phyloP scores from a whole-genome alignment of 2,888 invertebrate genomes.

The Caenorhabditis sp. region DNA sequence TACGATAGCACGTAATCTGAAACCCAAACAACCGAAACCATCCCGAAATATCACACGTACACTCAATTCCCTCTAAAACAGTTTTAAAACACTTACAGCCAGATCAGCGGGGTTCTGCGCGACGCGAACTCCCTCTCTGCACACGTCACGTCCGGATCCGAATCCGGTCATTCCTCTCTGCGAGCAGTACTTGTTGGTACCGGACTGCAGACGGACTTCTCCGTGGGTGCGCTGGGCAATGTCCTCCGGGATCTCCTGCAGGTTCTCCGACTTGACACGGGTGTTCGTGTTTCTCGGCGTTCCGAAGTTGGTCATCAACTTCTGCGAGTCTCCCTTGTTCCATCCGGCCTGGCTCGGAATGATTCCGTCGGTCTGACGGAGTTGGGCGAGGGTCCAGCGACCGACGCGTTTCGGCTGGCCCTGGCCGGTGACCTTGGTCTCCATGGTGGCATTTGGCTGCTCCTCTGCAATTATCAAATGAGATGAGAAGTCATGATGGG shows the following conservation, averaged over 20 bases:
- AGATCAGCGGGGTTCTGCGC: conserved; percentile 79
- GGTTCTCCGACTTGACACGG: conserved; percentile 79
- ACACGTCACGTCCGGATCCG: conserved; percentile 83
- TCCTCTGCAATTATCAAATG: conserved; percentile 64
- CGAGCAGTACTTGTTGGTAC: conserved; percentile 80
- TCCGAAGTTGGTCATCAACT: conserved; percentile 83
- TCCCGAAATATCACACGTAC: too few species aligned
- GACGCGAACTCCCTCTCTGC: conserved; percentile 81
- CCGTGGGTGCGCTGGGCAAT: conserved; percentile 79
- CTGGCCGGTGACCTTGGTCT: conserved; percentile 82
- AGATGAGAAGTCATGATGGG: too few species aligned
- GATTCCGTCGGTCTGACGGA: conserved; percentile 83
- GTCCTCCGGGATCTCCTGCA: conserved; percentile 82
- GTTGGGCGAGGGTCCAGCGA: conserved; percentile 83
- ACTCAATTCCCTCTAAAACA: too few species aligned
- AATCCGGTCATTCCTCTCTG: conserved; percentile 81
- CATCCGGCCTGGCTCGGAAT: conserved; percentile 83
- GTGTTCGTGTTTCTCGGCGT: conserved; percentile 83
- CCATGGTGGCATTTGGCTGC: conserved; percentile 83
- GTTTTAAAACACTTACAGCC: conserved; percentile 76
- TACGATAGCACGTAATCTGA: too few species aligned
- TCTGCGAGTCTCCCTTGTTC: conserved; percentile 84
- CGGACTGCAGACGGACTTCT: conserved; percentile 83
- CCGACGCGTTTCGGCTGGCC: conserved; percentile 79
- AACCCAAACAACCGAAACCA: too few species aligned